Evolutionary conservation across 2,797 vertebrate genomes (phyloP).

Genomic region (Eulemur albifrons): DNA sequence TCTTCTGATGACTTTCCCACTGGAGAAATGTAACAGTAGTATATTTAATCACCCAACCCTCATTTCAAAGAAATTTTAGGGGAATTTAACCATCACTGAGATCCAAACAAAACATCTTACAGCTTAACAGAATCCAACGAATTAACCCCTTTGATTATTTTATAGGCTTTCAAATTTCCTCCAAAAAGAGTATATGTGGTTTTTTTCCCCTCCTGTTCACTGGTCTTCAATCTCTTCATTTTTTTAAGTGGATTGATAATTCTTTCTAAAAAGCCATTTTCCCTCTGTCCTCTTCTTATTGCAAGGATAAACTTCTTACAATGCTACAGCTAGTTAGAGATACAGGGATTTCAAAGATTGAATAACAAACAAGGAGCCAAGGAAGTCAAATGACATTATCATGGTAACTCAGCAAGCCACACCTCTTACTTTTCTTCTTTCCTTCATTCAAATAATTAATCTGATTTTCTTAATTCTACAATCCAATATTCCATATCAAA

Average conservation of each 20-base stretch:
- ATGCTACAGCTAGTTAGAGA: neutral
- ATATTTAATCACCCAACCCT: slow-evolving; percentile 37
- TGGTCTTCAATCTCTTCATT: neutral
- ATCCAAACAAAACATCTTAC: neutral
- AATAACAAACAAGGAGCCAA: neutral
- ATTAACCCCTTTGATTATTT: slow-evolving; percentile 26
- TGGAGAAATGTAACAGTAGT: neutral
- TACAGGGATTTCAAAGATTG: neutral
- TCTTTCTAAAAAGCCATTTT: neutral
- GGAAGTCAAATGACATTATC: neutral
- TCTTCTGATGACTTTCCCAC: slow-evolving; percentile 22
- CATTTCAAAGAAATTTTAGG: slow-evolving; percentile 36
- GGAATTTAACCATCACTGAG: slow-evolving; percentile 48
- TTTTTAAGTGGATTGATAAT: neutral
- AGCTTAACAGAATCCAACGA: slow-evolving; percentile 22
- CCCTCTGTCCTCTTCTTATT: neutral
- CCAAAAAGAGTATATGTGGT: neutral
- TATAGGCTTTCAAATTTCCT: slow-evolving; percentile 36
- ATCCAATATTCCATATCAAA: neutral
- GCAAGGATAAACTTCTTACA: neutral
- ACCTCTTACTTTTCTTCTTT: neutral
- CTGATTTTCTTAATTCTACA: slow-evolving; percentile 22
- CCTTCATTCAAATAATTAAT: neutral
- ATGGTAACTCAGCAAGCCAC: neutral
- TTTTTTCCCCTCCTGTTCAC: neutral